Evolutionary conservation across 2,113 vertebrate genomes (phyloP).

Genomic region (Pteropus alecto): DNA sequence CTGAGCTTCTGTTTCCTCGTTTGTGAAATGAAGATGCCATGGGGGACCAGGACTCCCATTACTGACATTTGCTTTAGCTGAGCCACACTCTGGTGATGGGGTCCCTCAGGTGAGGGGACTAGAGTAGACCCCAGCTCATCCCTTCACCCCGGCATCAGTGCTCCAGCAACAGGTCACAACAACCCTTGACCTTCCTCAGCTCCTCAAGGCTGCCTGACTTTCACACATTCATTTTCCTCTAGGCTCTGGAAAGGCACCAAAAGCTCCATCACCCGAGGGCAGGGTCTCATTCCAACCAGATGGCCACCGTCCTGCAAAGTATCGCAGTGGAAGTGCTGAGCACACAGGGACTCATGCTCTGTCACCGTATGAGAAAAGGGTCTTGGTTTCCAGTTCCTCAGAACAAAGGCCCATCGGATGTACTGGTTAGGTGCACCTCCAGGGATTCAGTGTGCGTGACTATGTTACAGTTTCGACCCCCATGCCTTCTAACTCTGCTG

Average conservation of each 20-base stretch:
- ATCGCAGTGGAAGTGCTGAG: neutral
- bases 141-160: fast-evolving
- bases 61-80: neutral
- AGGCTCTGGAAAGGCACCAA: neutral
- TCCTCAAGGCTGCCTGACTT: neutral
- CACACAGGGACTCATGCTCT: fast-evolving
- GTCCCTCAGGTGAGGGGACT: neutral
- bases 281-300: neutral
- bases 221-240: fast-evolving
- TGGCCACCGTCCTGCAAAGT: fast-evolving
- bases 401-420: neutral
- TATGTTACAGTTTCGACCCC: neutral
- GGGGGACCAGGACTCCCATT: neutral
- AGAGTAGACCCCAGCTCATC: neutral
- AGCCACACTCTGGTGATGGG: neutral
- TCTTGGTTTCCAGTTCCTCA: neutral
- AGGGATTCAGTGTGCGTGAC: neutral
- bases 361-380: neutral
- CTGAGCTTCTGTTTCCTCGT: neutral
- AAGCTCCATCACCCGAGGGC: neutral
- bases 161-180: fast-evolving
- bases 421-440: fast-evolving
- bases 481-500: neutral
- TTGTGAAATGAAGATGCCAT: neutral
- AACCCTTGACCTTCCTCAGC: neutral